A percentile compares a stretch with the other conserved stretches of the same genome.
phyloP scores from a whole-genome alignment of 2,113 vertebrate species.

The Oreotrochilus melanogaster region DNA sequence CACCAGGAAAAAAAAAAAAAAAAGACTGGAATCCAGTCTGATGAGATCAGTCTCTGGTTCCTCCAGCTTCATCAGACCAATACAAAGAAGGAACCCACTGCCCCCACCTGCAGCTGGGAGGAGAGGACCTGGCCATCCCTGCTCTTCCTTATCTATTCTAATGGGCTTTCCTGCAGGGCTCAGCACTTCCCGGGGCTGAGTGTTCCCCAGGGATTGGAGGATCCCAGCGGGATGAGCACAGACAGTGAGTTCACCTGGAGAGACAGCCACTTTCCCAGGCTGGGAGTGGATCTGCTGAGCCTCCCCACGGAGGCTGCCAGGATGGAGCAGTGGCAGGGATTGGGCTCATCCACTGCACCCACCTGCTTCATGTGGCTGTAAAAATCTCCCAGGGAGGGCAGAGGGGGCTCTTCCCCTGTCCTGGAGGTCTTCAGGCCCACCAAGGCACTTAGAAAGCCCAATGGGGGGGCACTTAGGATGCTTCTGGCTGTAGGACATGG shows the following conservation, averaged over 20 bases:
- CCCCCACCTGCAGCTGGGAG: not conserved
- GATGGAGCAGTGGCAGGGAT: rapidly evolving
- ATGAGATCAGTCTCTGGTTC: not conserved
- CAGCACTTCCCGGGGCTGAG: not conserved
- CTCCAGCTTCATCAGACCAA: not conserved
- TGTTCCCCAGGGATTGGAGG: not conserved
- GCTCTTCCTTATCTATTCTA: slow-evolving; percentile 35
- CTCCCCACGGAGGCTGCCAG: not conserved
- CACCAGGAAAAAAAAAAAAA: not conserved
- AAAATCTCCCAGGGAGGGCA: not conserved
- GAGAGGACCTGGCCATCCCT: not conserved
- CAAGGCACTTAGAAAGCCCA: not conserved
- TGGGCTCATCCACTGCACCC: rapidly evolving
- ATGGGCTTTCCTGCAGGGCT: slow-evolving; percentile 17
- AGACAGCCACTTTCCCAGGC: not conserved
- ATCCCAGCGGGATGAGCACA: not conserved
- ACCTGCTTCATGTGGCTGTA: not conserved
- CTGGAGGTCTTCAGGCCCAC: not conserved
- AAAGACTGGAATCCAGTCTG: not conserved
- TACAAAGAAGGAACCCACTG: not conserved
- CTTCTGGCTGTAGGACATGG: not conserved
- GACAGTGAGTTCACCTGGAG: not conserved
- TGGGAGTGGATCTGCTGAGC: not conserved
- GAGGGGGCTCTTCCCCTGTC: not conserved
- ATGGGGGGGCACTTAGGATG: rapidly evolving